Conservation (phyloP, 2,797 vertebrate species). For the Pagetopsis macropterus region DNA sequence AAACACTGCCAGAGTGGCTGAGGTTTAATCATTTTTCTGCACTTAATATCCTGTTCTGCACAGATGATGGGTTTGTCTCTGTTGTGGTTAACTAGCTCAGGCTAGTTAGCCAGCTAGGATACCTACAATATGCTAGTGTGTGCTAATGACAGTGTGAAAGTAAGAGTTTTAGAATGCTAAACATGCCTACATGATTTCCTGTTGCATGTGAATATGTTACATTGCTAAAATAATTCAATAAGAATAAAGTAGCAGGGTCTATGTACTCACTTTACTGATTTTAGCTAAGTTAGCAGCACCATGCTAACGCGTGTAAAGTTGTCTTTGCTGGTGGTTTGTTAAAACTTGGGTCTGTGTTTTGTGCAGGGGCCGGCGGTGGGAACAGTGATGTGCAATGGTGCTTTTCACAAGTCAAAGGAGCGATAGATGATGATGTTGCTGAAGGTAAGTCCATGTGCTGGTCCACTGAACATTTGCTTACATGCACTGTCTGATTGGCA, state of each 20-base stretch:
- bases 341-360: constrained; percentile 38
- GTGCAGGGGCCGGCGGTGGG: constrained; percentile 89
- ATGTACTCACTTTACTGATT: neutral
- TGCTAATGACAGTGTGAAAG: constrained; percentile 29
- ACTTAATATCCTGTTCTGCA: neutral
- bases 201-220: accelerated
- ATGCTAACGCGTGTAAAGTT: constrained; percentile 65
- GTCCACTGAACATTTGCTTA: constrained; percentile 1
- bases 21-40: too few relatives aligned
- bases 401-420: constrained; percentile 98
- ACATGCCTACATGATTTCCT: neutral
- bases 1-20: neutral
- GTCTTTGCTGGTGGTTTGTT: constrained; percentile 17
- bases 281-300: constrained; percentile 55
- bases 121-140: constrained; percentile 37
- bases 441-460: constrained; percentile 87
- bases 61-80: constrained; percentile 13
- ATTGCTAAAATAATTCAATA: accelerated
- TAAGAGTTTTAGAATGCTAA: neutral
- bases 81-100: constrained; percentile 31
- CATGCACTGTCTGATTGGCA: neutral
- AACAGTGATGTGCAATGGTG: constrained; percentile 96
- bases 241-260: neutral
- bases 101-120: constrained; percentile 65
- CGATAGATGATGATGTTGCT: constrained; percentile 94